phyloP scores from a whole-genome alignment of 1,140 invertebrate species.

The Caenorhabditis brenneri region DNA sequence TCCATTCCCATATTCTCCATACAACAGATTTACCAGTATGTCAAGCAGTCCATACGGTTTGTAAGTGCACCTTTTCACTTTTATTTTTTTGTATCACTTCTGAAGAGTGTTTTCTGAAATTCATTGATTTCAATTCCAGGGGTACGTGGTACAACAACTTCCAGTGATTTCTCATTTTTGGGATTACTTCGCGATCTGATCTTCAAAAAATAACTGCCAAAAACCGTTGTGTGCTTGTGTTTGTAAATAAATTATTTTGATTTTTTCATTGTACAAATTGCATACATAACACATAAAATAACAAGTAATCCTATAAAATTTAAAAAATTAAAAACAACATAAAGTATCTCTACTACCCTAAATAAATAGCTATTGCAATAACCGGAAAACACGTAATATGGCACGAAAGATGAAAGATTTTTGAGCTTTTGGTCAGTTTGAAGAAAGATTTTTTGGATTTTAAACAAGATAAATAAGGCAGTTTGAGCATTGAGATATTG shows the following conservation, averaged over 20 bases:
- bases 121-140: not conserved
- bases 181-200: slow-evolving; percentile 16
- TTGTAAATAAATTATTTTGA: slow-evolving; percentile 29
- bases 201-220: slow-evolving; percentile 24
- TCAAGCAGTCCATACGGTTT: slow-evolving; percentile 47
- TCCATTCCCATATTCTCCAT: slow-evolving; percentile 6
- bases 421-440: slow-evolving; percentile 9
- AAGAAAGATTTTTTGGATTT: not conserved
- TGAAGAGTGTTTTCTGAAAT: not conserved
- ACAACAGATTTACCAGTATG: slow-evolving; percentile 40
- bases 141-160: slow-evolving; percentile 39
- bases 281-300: slow-evolving; percentile 1
- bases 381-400: slow-evolving; percentile 35
- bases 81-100: not conserved
- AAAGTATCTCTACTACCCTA: not conserved
- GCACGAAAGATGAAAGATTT: not conserved
- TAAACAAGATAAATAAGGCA: not conserved
- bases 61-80: slow-evolving; percentile 40
- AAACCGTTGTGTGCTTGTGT: not conserved
- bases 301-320: slow-evolving; percentile 33
- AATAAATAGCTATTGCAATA: slow-evolving; percentile 4
- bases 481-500: not conserved
- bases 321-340: not conserved
- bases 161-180: slow-evolving; percentile 26
- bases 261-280: not conserved